Percentiles rank a stretch among this genome's conserved stretches.
Evolutionary conservation across 2,888 invertebrate species (phyloP).

Genomic region (Sinotaia quadrata): DNA sequence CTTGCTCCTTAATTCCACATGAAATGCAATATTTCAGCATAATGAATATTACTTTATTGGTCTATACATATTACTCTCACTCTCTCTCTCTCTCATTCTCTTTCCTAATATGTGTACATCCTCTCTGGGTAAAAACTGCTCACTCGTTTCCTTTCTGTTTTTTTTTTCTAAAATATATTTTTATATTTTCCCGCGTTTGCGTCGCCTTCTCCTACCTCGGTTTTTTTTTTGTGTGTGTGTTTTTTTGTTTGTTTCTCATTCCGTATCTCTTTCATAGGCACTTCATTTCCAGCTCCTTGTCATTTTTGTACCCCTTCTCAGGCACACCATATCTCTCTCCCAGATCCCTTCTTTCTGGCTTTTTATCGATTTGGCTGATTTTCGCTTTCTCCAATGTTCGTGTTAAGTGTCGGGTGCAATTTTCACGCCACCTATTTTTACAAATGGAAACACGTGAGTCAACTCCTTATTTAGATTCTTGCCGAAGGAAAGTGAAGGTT

Average conservation of each 20-base stretch:
- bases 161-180: too few species aligned
- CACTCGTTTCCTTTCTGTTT: too few species aligned
- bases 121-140: too few species aligned
- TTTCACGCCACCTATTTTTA: slow-evolving; percentile 14
- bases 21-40: too few species aligned
- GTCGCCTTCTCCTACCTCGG: too few species aligned
- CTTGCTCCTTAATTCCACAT: too few species aligned
- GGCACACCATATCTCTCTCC: slow-evolving; percentile 14
- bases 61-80: not conserved
- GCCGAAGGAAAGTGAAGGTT: too few species aligned
- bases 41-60: too few species aligned
- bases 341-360: too few species aligned
- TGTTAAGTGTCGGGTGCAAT: slow-evolving; percentile 22
- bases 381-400: not conserved
- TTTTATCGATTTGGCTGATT: too few species aligned
- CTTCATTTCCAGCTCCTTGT: slow-evolving; percentile 16
- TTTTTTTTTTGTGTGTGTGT: not conserved
- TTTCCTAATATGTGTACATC: not conserved
- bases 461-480: slow-evolving; percentile 11
- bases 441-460: slow-evolving; percentile 18
- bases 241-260: slow-evolving; percentile 3
- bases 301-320: not conserved
- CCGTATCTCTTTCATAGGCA: slow-evolving; percentile 15
- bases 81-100: not conserved
- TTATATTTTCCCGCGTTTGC: too few species aligned